Evolutionary conservation across 2,888 invertebrate species (phyloP), one percentile per base, ranked within the genome.

Genomic region (Campaea margaritaria): DNA sequence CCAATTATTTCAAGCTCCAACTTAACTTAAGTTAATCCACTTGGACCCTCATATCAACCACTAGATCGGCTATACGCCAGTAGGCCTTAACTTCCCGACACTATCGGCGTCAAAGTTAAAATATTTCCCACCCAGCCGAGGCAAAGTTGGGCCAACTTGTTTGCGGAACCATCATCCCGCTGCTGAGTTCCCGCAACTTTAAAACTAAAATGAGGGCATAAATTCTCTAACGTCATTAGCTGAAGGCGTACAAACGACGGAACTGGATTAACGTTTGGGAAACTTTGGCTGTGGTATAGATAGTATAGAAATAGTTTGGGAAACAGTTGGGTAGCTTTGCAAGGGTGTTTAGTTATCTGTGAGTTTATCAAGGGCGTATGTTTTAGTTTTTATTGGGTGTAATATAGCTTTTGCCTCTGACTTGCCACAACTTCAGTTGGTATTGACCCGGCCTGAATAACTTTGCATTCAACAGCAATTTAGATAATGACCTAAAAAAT

Each of bases 181-280:
- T 36, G 21, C 39, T 10, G 39, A 57, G 34, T 45, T 44, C 38
- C 9, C 14, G 21, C 16, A 76, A 78, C 73, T 78, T 66, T 53
- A 63, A 67, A 78, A 73, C 75, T 73, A 72, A 68, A 72, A 77
- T 74, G 72, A 68, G 73, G 72, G 66, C 72, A 74, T 76, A 74
- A 76, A 78, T 76, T 75, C 64, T 58, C 57, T 64, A 60, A 74
- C 67, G 67, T 70, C 71, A 77, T 70, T 73, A 73, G 60, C 58
- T 62, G 45, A 63, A 62, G 61, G 62, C 66, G 57, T 58, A 55
- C 61, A 64, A 67, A 63, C 64, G 62, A 61, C 62, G 51, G 60
- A 61, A 70, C 64, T 42, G 48, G 39, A 59, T 68, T 59, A 65
- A 61, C 55, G 65, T 68, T 58, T 28, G 56, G 49, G 54, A 51